phyloP scores from a whole-genome alignment of 2,888 invertebrate genomes.

The Drosophila antonietae region DNA sequence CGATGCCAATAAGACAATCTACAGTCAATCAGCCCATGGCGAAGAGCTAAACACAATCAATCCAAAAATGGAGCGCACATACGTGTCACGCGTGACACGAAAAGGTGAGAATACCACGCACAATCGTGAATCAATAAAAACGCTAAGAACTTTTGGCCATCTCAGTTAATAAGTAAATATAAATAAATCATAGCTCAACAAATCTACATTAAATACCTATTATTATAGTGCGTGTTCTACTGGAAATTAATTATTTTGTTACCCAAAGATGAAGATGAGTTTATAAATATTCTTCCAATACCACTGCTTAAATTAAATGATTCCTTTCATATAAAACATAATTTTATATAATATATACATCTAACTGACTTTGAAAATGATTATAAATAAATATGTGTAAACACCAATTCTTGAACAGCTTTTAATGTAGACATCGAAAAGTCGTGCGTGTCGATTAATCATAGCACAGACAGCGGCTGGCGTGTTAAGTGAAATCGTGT shows the following conservation, averaged over 20 bases:
- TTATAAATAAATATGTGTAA: not conserved
- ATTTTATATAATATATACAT: not conserved
- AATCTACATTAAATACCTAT: no score
- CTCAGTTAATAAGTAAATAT: no score
- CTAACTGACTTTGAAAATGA: not conserved
- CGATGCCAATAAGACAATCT: not conserved
- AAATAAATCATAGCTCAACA: no score
- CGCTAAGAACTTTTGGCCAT: not conserved
- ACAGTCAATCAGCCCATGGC: slow-evolving; percentile 33
- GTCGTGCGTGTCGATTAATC: slow-evolving; percentile 26
- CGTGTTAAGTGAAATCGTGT: slow-evolving; percentile 9
- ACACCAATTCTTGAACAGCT: not conserved
- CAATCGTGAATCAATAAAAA: not conserved
- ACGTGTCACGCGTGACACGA: slow-evolving; percentile 10
- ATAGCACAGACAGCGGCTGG: slow-evolving; percentile 8
- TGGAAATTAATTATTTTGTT: no score
- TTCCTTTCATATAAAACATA: not conserved
- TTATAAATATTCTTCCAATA: not conserved
- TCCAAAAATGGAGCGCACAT: not conserved
- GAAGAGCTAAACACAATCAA: slow-evolving; percentile 20
- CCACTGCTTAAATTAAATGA: not conserved
- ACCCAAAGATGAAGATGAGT: not conserved
- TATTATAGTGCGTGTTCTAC: no score
- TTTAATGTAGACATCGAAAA: slow-evolving; percentile 5
- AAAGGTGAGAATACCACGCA: not conserved